Percentiles rank a stretch among this genome's conserved stretches.
Conservation (phyloP, 2,797 vertebrate species). For the Capromys pilorides region DNA sequence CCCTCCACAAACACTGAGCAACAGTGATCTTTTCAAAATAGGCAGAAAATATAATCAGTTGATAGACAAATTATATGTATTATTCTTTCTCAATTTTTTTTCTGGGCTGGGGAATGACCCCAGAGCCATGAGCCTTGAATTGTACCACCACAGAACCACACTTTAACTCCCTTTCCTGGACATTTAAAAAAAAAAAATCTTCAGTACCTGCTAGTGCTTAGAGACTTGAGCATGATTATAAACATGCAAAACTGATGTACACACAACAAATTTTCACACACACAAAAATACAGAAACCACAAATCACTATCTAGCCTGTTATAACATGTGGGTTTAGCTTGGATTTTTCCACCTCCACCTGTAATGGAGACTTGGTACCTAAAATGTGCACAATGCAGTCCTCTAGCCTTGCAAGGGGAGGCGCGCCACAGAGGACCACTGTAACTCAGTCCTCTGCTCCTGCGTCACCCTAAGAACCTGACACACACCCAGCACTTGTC, state of each 20-base stretch:
- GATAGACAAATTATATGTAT: not conserved
- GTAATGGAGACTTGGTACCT: not conserved
- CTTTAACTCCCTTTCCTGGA: not conserved
- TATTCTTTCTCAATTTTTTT: not conserved
- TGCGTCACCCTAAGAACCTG: not conserved
- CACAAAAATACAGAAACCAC: not conserved
- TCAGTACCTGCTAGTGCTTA: not conserved
- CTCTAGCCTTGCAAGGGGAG: not conserved
- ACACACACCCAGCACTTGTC: not conserved
- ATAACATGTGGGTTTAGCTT: not conserved
- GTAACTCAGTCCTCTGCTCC: not conserved
- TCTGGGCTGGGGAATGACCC: not conserved
- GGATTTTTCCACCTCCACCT: not conserved
- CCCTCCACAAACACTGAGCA: not conserved
- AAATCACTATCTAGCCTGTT: not conserved
- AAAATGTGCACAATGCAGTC: not conserved
- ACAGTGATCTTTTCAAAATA: not conserved
- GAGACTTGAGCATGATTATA: not conserved
- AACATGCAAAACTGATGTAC: not conserved
- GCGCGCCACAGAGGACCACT: not conserved
- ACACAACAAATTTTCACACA: not conserved
- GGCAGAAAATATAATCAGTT: conserved; percentile 21
- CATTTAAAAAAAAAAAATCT: not conserved
- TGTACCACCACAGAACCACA: not conserved
- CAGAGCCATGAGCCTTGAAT: not conserved